These are phyloP conservation scores for Rotaria socialis DNA, from an alignment of 2,888 invertebrate species.

Conservation along the genomic window DNA sequence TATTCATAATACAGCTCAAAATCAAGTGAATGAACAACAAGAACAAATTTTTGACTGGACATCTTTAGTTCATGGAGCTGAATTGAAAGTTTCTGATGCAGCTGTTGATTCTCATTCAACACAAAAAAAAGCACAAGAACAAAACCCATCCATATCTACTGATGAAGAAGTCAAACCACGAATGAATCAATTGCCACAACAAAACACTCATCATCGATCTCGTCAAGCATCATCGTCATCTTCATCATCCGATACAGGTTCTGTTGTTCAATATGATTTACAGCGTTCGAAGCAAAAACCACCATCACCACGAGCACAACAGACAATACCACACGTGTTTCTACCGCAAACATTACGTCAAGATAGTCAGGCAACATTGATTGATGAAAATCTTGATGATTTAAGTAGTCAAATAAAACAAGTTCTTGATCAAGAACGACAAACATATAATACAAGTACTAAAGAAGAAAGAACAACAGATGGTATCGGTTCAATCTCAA, in stretches of 20 bases:
- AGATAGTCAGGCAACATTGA: conserved; percentile 34
- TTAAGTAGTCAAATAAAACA: conserved; percentile 17
- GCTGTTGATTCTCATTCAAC: neutral
- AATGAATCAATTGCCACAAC: neutral
- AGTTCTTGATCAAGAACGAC: neutral
- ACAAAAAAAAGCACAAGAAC: neutral
- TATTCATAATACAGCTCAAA: neutral
- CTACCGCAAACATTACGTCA: neutral
- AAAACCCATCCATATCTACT: neutral
- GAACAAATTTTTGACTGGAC: neutral
- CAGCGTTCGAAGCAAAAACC: neutral
- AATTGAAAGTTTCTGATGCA: neutral
- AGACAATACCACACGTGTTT: neutral
- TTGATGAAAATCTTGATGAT: conserved; percentile 31
- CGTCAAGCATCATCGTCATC: neutral
- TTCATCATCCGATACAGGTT: conserved; percentile 3
- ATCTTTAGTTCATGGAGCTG: neutral
- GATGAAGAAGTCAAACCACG: neutral
- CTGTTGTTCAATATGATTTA: neutral
- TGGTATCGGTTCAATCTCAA: neutral
- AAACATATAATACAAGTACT: neutral
- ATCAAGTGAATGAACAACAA: neutral
- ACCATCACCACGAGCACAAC: neutral
- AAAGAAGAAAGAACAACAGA: conserved; percentile 10
- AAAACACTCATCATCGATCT: neutral